Evolutionary conservation across 2,888 invertebrate species (phyloP).

Genomic region (Didymodactylos carnosus): DNA sequence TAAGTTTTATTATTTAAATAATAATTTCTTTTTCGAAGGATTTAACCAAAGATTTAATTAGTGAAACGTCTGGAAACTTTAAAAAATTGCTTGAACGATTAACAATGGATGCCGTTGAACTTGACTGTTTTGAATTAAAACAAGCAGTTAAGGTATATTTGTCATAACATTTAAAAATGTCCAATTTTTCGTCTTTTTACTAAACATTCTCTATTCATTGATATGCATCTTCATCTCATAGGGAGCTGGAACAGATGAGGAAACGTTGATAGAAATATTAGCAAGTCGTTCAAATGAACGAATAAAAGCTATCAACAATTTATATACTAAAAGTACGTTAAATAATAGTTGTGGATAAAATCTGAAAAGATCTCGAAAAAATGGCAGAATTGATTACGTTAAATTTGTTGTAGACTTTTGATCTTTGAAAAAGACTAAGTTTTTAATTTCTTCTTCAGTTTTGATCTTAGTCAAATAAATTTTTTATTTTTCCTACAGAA

Average conservation of each 20-base stretch:
- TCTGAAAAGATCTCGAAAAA: too few relatives aligned
- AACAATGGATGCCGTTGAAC: conserved; percentile 28
- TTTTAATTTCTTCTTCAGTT: too few relatives aligned
- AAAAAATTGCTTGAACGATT: conserved; percentile 24
- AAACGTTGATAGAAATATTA: conserved; percentile 31
- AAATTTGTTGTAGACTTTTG: too few relatives aligned
- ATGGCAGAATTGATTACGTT: too few relatives aligned
- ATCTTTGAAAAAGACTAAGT: too few relatives aligned
- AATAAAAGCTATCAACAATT: conserved; percentile 25
- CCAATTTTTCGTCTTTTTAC: too few relatives aligned
- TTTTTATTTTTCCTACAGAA: too few relatives aligned
- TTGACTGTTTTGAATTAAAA: conserved; percentile 30
- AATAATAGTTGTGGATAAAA: too few relatives aligned
- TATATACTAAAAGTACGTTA: conserved; percentile 27
- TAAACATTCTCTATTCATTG: too few relatives aligned
- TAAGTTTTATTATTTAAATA: not conserved
- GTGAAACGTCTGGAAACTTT: conserved; percentile 32
- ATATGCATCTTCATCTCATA: not conserved
- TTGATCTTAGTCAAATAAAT: too few relatives aligned
- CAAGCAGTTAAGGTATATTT: conserved; percentile 25
- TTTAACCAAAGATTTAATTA: conserved; percentile 26
- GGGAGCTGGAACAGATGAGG: conserved; percentile 34
- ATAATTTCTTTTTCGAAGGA: conserved; percentile 19
- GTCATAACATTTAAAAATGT: too few relatives aligned
- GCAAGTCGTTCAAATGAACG: conserved; percentile 32